phyloP scores from a whole-genome alignment of 2,113 vertebrate species.

The Microcebus tavaratra region DNA sequence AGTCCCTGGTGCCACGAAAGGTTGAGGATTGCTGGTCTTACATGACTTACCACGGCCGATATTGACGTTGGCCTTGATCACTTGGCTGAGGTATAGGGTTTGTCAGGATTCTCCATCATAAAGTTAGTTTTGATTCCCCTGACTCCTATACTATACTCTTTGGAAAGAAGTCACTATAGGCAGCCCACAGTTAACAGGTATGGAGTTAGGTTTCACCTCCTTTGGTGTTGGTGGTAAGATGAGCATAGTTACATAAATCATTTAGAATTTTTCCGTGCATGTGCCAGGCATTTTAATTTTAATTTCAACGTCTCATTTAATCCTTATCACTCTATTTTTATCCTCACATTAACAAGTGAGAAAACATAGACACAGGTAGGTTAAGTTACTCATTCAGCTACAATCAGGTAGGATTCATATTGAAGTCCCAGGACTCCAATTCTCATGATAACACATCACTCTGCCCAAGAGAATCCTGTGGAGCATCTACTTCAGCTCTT shows the following conservation, averaged over 20 bases:
- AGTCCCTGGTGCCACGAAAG: too few relatives aligned
- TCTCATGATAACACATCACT: background rate
- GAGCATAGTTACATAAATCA: background rate
- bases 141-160: background rate
- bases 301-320: background rate
- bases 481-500: background rate
- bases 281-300: background rate
- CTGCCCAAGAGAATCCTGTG: background rate
- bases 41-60: too few relatives aligned
- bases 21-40: background rate
- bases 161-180: background rate
- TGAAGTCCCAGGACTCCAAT: background rate
- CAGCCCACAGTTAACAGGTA: rapidly evolving
- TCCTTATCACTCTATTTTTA: background rate
- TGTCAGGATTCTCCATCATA: background rate
- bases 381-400: background rate
- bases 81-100: background rate
- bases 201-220: background rate
- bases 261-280: background rate
- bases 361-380: background rate
- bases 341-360: background rate
- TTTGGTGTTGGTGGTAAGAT: background rate
- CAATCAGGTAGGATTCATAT: background rate
- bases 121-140: background rate
- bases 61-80: background rate